Conservation (phyloP, 1,140 invertebrate species). For the Bombus affinis region DNA sequence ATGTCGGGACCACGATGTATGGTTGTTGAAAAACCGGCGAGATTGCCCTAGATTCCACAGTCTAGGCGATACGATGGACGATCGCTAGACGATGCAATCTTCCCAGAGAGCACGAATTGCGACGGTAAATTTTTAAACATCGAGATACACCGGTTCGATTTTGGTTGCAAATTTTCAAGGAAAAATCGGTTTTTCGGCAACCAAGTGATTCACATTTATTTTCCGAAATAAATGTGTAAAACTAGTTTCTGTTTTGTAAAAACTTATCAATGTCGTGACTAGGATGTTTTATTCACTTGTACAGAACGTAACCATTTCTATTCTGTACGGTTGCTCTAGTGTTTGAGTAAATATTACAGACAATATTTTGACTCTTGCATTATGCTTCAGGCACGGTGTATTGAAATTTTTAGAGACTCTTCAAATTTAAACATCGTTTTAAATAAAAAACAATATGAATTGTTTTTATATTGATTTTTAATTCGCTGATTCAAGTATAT, state of each 20-base stretch:
- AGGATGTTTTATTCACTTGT: neutral
- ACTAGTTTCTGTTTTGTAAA: neutral
- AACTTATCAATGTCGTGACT: neutral
- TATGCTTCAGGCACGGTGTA: too few species aligned
- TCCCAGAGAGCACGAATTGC: neutral
- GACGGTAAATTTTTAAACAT: conserved; percentile 6
- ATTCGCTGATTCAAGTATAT: too few species aligned
- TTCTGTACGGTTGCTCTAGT: neutral
- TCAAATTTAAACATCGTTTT: too few species aligned
- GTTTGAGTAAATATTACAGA: neutral
- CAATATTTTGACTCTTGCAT: neutral
- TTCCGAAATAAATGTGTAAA: conserved; percentile 33
- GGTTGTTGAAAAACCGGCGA: neutral
- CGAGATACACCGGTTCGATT: neutral
- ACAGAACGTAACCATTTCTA: neutral
- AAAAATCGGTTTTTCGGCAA: neutral
- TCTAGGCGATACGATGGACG: neutral
- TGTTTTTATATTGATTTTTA: too few species aligned
- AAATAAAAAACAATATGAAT: too few species aligned
- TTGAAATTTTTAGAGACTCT: too few species aligned
- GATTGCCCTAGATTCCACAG: conserved; percentile 26
- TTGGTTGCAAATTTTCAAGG: neutral
- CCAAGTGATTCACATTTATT: conserved; percentile 56
- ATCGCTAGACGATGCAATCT: neutral
- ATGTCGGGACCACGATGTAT: neutral